These are phyloP conservation scores for Drosophila colorata DNA, from an alignment of 2,888 invertebrate species.

Conservation along the genomic window DNA sequence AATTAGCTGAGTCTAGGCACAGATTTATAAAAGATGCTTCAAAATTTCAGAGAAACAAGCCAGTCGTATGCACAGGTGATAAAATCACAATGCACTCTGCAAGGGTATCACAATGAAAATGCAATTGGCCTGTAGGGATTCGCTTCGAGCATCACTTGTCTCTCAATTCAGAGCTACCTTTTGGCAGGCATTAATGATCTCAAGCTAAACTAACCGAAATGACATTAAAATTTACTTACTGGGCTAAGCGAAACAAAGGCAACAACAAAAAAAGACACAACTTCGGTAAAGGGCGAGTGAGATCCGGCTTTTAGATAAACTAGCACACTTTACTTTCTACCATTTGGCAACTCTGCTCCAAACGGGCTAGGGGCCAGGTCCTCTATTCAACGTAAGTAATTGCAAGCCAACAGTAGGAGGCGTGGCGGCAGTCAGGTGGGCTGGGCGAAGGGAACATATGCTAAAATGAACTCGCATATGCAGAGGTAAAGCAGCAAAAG, in stretches of 20 bases:
- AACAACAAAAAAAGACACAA: not conserved
- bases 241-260: conserved; percentile 14
- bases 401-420: conserved; percentile 7
- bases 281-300: not conserved
- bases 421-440: not conserved
- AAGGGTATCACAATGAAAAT: not conserved
- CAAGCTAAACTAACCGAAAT: conserved; percentile 45
- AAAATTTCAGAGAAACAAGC: too few relatives aligned
- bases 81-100: not conserved
- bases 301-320: conserved; percentile 28
- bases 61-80: too few relatives aligned
- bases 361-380: not conserved
- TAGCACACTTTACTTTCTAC: conserved; percentile 18
- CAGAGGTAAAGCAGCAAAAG: conserved; percentile 6
- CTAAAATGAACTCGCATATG: conserved; percentile 43
- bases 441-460: conserved; percentile 27
- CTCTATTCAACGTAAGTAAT: conserved; percentile 31
- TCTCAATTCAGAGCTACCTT: not conserved
- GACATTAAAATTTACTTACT: conserved; percentile 57
- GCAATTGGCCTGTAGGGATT: not conserved
- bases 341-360: conserved; percentile 8
- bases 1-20: too few relatives aligned
- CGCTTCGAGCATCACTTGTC: not conserved
- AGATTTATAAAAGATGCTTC: not conserved
- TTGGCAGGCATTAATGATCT: conserved; percentile 1